phyloP scores from a whole-genome alignment of 1,140 invertebrate genomes.

The Penaeus indicus region DNA sequence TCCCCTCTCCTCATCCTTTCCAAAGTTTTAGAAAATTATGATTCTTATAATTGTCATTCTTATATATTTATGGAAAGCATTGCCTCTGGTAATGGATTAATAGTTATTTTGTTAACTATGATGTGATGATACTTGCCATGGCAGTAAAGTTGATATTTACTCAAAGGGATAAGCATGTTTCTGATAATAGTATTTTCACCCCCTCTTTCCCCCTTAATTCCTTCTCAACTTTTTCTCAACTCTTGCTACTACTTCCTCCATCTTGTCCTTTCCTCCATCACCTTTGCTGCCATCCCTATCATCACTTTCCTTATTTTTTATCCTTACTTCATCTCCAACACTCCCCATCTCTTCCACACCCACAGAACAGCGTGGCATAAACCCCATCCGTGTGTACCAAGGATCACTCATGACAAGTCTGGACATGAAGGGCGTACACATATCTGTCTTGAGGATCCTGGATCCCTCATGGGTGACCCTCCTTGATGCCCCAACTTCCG shows the following conservation, averaged over 20 bases:
- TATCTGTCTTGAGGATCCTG: slow-evolving; percentile 75
- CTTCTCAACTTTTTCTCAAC: no score
- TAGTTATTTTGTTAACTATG: no score
- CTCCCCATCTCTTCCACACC: not conserved
- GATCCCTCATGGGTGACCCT: slow-evolving; percentile 73
- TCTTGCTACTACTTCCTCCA: not conserved
- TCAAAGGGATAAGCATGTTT: no score
- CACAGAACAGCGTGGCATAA: slow-evolving; percentile 37
- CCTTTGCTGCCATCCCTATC: not conserved
- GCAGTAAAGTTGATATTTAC: no score
- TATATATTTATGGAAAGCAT: no score
- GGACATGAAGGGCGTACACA: slow-evolving; percentile 84
- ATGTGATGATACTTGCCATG: no score
- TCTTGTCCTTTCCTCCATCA: not conserved
- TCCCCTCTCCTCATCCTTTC: no score
- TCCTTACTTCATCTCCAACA: not conserved
- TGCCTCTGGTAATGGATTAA: no score
- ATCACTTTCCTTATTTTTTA: not conserved
- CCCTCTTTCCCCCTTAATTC: not conserved
- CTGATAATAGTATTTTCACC: no score
- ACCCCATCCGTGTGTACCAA: slow-evolving; percentile 77
- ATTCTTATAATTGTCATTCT: no score
- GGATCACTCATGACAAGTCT: slow-evolving; percentile 85
- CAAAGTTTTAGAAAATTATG: no score
- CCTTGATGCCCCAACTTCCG: slow-evolving; percentile 76